These are phyloP conservation scores for Cephus runcator DNA, from an alignment of 2,888 invertebrate species.

Conservation along the genomic window DNA sequence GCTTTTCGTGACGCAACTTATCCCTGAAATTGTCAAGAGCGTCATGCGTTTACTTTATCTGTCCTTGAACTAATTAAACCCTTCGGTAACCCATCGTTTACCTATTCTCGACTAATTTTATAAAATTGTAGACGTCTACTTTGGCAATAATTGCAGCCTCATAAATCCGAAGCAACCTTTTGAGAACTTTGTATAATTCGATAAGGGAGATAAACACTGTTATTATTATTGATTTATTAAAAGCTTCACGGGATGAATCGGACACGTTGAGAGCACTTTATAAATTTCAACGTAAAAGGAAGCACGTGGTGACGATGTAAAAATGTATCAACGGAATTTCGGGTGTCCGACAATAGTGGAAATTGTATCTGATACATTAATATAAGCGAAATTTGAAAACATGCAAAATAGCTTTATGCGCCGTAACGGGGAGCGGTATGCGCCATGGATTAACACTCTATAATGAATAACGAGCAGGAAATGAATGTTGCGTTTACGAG, in stretches of 20 bases:
- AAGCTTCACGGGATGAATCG: background rate
- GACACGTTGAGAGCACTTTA: background rate
- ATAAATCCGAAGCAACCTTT: background rate
- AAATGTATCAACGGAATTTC: too few relatives aligned
- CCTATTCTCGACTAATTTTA: conserved; percentile 21
- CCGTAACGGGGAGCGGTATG: background rate
- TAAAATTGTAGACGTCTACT: background rate
- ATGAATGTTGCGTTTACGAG: background rate
- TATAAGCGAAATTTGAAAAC: background rate
- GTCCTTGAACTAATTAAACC: conserved; percentile 21
- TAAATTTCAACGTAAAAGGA: background rate
- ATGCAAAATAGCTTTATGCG: background rate
- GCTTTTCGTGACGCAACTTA: conserved; percentile 15
- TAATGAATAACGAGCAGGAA: background rate
- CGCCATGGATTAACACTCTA: background rate
- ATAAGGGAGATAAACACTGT: background rate
- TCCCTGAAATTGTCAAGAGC: conserved; percentile 40
- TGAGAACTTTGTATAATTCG: background rate
- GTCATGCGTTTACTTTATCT: background rate
- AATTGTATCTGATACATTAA: background rate
- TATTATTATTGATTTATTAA: background rate
- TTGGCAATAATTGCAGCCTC: background rate
- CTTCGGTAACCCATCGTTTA: conserved; percentile 21
- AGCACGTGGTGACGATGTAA: background rate
- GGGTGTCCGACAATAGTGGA: background rate